Conservation (phyloP, 1,140 invertebrate genomes). For the Galleria mellonella region DNA sequence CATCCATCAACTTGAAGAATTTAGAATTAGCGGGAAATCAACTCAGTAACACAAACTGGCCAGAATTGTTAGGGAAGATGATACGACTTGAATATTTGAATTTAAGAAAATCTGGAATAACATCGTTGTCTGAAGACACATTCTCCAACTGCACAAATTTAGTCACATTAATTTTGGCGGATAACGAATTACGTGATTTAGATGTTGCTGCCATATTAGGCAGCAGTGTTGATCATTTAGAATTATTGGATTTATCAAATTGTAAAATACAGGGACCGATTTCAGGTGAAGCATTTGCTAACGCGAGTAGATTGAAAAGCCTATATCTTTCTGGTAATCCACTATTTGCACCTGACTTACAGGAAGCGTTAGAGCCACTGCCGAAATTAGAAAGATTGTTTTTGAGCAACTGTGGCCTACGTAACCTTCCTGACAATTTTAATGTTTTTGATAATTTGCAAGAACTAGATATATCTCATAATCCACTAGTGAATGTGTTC, state of each 20-base stretch:
- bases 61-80: constrained; percentile 75
- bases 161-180: constrained; percentile 77
- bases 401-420: constrained; percentile 79
- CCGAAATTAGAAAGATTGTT: constrained; percentile 80
- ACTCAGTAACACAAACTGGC: constrained; percentile 76
- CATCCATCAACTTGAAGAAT: constrained; percentile 77
- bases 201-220: constrained; percentile 80
- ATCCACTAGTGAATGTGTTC: constrained; percentile 81
- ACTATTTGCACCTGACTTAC: constrained; percentile 79
- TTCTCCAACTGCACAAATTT: constrained; percentile 81
- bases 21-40: constrained; percentile 79
- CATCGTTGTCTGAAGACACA: constrained; percentile 78
- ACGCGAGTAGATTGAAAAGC: constrained; percentile 79
- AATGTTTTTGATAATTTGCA: constrained; percentile 78
- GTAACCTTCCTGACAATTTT: constrained; percentile 79
- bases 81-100: constrained; percentile 78
- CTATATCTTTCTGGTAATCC: constrained; percentile 81
- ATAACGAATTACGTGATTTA: constrained; percentile 79
- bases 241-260: constrained; percentile 81
- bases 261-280: constrained; percentile 80
- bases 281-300: constrained; percentile 80
- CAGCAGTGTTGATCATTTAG: constrained; percentile 78
- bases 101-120: constrained; percentile 77
- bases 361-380: constrained; percentile 79
- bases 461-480: constrained; percentile 81